Evolutionary conservation across 2,113 vertebrate species (phyloP), one percentile per base, ranked within the genome.

Genomic region (Pholis gunnellus): DNA sequence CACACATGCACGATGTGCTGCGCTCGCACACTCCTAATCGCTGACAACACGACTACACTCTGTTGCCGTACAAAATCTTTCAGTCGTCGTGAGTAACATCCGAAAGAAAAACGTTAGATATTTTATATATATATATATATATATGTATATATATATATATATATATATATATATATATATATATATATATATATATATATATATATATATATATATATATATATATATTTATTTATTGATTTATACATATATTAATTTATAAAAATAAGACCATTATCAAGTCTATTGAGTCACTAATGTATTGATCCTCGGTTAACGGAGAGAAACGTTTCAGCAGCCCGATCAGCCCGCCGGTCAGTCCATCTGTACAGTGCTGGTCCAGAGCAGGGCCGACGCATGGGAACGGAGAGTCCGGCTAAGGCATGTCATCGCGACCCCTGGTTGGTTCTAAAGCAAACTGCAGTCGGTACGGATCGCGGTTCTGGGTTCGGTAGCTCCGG

Each of bases 261-360:
- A 95, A 94, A 95, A 95, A 95, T 94, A 95, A 91, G 91, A 95
- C 90, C 96, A 96, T 96, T 90, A 94, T 96, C 94, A 90, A 93
- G 96, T 95, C 96, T 90, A 64, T 95, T 91, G 95, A 95, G 92
- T 92, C 93, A 86, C 93, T 95, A 95, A 94, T 92, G 86, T 93
- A 93, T 82, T 71, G 85, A 76, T 90, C 83, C 88, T 91, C 83
- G 64, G 85, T 83, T 87, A 86, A 88, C 29, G 48, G 82, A 84
- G 83, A 82, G 77, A 79, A 82, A 87, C 40, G 48, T 78, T 78
- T 89, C 66, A 85, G 81, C 88, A 79, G 87, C 87, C 84, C 65
- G 5, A 79, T 87, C 81, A 81, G 87, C 82, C 85, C 80, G 89
- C 82, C 76, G 82, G 87, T 90, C 83, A 75, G 75, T 87, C 70